phyloP scores from a whole-genome alignment of 2,888 invertebrate genomes.

The Drosophila affinis region DNA sequence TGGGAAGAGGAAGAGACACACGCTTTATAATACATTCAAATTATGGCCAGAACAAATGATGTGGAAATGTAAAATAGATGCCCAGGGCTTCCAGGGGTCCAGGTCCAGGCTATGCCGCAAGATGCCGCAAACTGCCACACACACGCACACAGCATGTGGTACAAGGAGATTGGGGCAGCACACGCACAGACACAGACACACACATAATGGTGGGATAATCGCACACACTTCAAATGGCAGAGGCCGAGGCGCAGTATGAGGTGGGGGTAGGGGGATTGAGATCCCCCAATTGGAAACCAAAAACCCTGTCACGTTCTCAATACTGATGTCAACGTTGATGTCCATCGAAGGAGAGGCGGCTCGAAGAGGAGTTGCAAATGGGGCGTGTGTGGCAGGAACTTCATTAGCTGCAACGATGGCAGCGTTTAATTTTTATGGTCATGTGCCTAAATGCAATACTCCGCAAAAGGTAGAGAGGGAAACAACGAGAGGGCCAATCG shows the following conservation, averaged over 20 bases:
- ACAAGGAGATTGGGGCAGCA: neutral
- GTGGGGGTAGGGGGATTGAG: neutral
- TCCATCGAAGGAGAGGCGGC: slow-evolving; percentile 10
- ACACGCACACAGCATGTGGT: slow-evolving; percentile 31
- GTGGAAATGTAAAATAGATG: slow-evolving; percentile 82
- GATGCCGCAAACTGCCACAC: slow-evolving; percentile 25
- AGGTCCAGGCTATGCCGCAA: slow-evolving; percentile 19
- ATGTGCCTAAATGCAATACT: slow-evolving; percentile 70
- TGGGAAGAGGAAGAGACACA: slow-evolving; percentile 11
- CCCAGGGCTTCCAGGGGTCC: slow-evolving; percentile 55
- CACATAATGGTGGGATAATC: slow-evolving; percentile 67
- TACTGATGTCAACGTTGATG: slow-evolving; percentile 39
- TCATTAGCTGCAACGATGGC: slow-evolving; percentile 73
- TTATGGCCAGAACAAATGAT: slow-evolving; percentile 81
- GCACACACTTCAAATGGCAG: slow-evolving; percentile 71
- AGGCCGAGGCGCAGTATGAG: neutral
- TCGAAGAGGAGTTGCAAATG: neutral
- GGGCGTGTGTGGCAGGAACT: slow-evolving; percentile 38
- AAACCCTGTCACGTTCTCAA: slow-evolving; percentile 65
- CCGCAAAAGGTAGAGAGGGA: slow-evolving; percentile 12
- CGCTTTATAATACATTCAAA: slow-evolving; percentile 77
- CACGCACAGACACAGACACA: neutral
- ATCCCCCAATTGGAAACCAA: slow-evolving; percentile 31
- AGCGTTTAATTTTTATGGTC: slow-evolving; percentile 72
- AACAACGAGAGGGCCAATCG: slow-evolving; percentile 13